Evolutionary conservation across 2,797 vertebrate genomes (phyloP), one percentile per base, ranked within the genome.

Genomic region (Nyctibius grandis): DNA sequence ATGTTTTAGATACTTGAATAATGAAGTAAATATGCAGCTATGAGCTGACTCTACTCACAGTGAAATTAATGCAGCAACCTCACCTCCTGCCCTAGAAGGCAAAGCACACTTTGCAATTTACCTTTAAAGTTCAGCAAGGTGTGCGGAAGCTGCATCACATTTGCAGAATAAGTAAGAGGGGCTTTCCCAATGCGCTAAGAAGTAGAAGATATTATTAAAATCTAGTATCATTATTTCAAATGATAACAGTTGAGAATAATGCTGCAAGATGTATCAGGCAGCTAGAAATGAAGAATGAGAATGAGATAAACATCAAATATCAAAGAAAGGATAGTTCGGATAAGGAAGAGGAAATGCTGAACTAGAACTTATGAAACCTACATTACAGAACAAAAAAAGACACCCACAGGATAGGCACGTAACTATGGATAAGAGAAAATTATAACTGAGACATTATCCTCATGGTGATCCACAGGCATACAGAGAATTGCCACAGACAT

Each of bases 271-370:
- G 16, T 38, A 94, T 25, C 33, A 88, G 25, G 63, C 67, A 87
- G 54, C 33, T 51, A 67, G 44, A 85, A 85, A 85, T 7, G 6
- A 75, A 85, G 29, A 89, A 78, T 70, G 26, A 50, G 47, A 88
- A 44, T 56, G 44, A 89, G 68, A 88, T 34, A 90, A 80, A 47
- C 75, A 92, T 34, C 53, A 90, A 80, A 47, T 75, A 92, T 34
- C 53, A 83, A 88, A 82, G 61, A 77, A 91, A 85, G 48, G 40
- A 57, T 12, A 8, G 9, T 82, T 83, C 9, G 9, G 69, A 53
- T 56, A 89, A 87, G 61, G 50, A 92, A 45, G 47, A 87, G n/a
- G 47, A 92, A 94, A 96, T 31, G 44, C 65, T 95, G 68, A 91
- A 65, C 51, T 29, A 91, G 40, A 88, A 70, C 34, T 88, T 90